These are phyloP conservation scores for Lucilia sericata DNA, from an alignment of 1,140 invertebrate genomes.

Conservation along the genomic window DNA sequence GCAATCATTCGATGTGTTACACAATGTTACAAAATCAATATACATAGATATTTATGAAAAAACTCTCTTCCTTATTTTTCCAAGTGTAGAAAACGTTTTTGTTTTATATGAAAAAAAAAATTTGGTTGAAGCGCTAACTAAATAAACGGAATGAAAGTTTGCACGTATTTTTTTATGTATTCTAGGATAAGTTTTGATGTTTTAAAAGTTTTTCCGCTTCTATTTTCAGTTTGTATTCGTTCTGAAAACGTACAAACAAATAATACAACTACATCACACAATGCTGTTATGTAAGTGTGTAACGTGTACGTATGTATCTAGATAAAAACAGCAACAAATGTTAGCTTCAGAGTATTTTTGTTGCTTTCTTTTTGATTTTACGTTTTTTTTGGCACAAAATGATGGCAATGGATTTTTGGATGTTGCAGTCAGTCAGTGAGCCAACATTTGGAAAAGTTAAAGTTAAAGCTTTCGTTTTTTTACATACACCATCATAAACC, in stretches of 20 bases:
- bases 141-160: constrained; percentile 7
- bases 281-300: too few relatives aligned
- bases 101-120: not conserved
- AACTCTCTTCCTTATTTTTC: too few relatives aligned
- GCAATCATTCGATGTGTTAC: too few relatives aligned
- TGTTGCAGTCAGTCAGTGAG: not conserved
- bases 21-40: too few relatives aligned
- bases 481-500: too few relatives aligned
- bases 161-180: not conserved
- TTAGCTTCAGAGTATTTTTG: not conserved
- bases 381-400: not conserved
- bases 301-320: not conserved
- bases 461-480: too few relatives aligned
- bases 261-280: too few relatives aligned
- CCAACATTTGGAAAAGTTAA: too few relatives aligned
- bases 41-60: too few relatives aligned
- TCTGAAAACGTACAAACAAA: not conserved
- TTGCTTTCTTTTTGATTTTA: not conserved
- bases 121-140: not conserved
- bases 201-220: not conserved
- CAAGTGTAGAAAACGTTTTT: not conserved
- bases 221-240: not conserved
- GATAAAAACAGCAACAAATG: not conserved
- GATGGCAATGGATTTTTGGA: not conserved
- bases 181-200: not conserved